phyloP scores from a whole-genome alignment of 2,113 vertebrate species.

The Cheirogaleus medius region DNA sequence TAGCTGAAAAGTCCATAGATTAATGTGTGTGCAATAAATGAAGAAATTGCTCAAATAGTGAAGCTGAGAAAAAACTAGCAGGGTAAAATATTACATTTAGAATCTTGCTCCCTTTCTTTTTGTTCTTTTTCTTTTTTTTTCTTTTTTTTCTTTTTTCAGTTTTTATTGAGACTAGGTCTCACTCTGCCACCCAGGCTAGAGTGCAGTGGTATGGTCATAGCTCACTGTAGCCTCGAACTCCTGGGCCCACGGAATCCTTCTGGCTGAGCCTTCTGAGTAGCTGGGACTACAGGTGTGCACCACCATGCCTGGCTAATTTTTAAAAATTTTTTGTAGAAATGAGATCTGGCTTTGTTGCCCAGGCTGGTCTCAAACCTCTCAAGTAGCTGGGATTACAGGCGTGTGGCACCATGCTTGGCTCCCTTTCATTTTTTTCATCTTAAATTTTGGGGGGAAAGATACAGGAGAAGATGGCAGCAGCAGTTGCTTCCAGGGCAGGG shows the following conservation, averaged over 20 bases:
- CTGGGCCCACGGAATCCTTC: no score
- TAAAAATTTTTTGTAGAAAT: no score
- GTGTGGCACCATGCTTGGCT: background rate
- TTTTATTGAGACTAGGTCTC: no score
- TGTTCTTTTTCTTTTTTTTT: background rate
- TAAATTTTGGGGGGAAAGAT: background rate
- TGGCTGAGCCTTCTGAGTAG: no score
- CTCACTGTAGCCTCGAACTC: no score
- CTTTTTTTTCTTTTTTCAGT: background rate
- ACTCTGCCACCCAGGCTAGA: no score
- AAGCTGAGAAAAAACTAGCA: slow-evolving; percentile 22
- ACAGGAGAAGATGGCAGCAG: background rate
- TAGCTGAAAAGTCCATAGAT: background rate
- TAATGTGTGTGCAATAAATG: background rate
- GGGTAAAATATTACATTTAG: background rate
- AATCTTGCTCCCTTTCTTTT: background rate
- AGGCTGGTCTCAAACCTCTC: no score
- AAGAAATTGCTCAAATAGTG: slow-evolving; percentile 5
- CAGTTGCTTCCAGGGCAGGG: background rate
- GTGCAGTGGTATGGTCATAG: no score
- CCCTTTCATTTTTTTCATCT: background rate
- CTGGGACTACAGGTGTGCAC: no score
- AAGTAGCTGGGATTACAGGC: no score
- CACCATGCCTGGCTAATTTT: no score
- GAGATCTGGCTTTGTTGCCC: no score